These are phyloP conservation scores for Melopsittacus undulatus DNA, from an alignment of 2,797 vertebrate genomes.

Conservation along the genomic window DNA sequence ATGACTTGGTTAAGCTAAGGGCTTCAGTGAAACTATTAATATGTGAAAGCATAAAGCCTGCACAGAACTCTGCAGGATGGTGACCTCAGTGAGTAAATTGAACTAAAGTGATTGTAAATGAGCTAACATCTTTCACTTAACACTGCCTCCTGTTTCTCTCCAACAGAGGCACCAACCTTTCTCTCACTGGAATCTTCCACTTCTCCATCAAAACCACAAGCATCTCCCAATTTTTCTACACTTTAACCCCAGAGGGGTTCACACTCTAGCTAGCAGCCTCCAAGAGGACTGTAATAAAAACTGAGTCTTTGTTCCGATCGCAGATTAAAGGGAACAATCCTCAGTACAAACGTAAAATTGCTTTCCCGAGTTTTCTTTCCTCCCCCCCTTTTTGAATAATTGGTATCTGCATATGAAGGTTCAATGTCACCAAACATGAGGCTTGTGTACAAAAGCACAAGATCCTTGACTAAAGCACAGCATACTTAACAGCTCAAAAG, in stretches of 20 bases:
- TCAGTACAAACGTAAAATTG: constrained; percentile 45
- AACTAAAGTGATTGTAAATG: constrained; percentile 61
- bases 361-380: constrained; percentile 56
- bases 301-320: constrained; percentile 49
- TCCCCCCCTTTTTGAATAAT: constrained; percentile 55
- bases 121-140: constrained; percentile 65
- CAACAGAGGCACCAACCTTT: constrained; percentile 47
- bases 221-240: constrained; percentile 71
- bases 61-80: not conserved
- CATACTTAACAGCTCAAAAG: constrained; percentile 73
- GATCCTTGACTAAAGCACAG: constrained; percentile 74
- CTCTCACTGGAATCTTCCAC: constrained; percentile 60
- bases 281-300: constrained; percentile 41
- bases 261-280: constrained; percentile 46
- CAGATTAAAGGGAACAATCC: constrained; percentile 68
- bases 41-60: constrained; percentile 18
- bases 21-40: constrained; percentile 3
- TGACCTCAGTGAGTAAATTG: constrained; percentile 41
- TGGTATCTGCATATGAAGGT: constrained; percentile 62
- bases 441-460: constrained; percentile 72
- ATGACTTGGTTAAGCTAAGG: constrained; percentile 32
- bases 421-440: constrained; percentile 72
- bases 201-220: constrained; percentile 63
- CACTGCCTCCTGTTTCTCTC: constrained; percentile 44
- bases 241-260: constrained; percentile 58